Evolutionary conservation across 2,113 vertebrate species (phyloP).

Genomic region (Coptodon bakossiorum): DNA sequence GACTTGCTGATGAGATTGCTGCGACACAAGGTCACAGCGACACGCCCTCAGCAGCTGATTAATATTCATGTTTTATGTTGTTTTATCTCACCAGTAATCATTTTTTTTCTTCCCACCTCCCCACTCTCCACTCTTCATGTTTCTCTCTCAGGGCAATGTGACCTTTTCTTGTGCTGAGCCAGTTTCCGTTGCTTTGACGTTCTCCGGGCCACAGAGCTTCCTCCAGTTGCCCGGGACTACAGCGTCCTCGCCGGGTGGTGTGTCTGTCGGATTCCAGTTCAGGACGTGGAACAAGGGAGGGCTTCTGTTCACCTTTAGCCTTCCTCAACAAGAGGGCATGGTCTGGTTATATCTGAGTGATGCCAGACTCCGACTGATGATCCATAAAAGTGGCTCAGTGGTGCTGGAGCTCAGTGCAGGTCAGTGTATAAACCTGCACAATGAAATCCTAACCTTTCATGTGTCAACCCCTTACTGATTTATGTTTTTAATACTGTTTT

Average conservation of each 20-base stretch:
- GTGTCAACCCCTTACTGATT: neutral
- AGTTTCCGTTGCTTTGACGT: constrained; percentile 81
- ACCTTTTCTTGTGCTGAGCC: constrained; percentile 79
- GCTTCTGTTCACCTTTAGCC: constrained; percentile 77
- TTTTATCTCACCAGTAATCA: constrained; percentile 5
- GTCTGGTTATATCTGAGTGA: constrained; percentile 80
- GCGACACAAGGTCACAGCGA: neutral
- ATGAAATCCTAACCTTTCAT: neutral
- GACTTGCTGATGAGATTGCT: constrained; percentile 30
- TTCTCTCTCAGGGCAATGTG: constrained; percentile 76
- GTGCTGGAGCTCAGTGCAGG: constrained; percentile 79
- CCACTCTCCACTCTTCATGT: neutral
- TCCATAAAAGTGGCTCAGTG: constrained; percentile 74
- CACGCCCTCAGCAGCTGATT: constrained; percentile 20
- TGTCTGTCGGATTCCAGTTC: constrained; percentile 80
- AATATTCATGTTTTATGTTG: constrained; percentile 44
- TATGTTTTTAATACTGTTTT: neutral
- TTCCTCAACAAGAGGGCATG: constrained; percentile 61
- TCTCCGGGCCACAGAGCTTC: constrained; percentile 78
- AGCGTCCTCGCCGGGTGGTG: neutral
- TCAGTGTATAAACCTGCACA: constrained; percentile 48
- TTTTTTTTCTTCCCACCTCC: neutral
- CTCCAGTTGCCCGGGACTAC: constrained; percentile 69
- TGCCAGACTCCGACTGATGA: constrained; percentile 74
- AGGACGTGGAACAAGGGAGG: constrained; percentile 89